These are phyloP conservation scores for Drosophila asahinai DNA, from an alignment of 1,140 invertebrate genomes.

Conservation along the genomic window DNA sequence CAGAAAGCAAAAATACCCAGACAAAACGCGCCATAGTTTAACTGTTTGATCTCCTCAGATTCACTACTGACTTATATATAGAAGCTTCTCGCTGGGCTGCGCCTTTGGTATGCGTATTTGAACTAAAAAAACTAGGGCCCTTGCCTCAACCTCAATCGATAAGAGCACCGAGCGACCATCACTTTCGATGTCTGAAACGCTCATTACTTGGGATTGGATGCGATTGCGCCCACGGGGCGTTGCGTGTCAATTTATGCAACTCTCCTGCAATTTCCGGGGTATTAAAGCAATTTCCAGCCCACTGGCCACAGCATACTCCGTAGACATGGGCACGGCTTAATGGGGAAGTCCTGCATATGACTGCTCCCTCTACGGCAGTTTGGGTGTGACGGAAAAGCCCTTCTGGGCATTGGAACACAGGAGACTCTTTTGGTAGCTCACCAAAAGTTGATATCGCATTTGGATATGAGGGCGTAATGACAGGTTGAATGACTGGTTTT, in stretches of 20 bases:
- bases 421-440: slow-evolving; percentile 4
- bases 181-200: slow-evolving; percentile 57
- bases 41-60: background rate
- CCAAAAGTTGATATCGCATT: slow-evolving; percentile 32
- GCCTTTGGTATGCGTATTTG: slow-evolving; percentile 4
- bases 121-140: background rate
- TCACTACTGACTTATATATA: slow-evolving; percentile 9
- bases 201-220: slow-evolving; percentile 67
- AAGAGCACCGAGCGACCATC: background rate
- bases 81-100: background rate
- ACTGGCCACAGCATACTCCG: slow-evolving; percentile 42
- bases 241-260: slow-evolving; percentile 82
- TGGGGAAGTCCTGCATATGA: slow-evolving; percentile 70
- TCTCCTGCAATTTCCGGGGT: slow-evolving; percentile 81
- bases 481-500: background rate
- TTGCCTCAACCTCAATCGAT: slow-evolving; percentile 20
- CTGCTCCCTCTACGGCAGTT: slow-evolving; percentile 37
- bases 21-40: background rate
- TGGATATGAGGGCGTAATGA: background rate
- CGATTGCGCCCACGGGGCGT: slow-evolving; percentile 76
- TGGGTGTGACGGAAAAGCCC: slow-evolving; percentile 62
- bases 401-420: slow-evolving; percentile 52
- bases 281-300: slow-evolving; percentile 81
- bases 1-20: background rate
- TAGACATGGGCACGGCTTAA: slow-evolving; percentile 64